Evolutionary conservation across 2,797 vertebrate species (phyloP), one percentile per base, ranked within the genome.

Genomic region (Taeniopygia guttata): DNA sequence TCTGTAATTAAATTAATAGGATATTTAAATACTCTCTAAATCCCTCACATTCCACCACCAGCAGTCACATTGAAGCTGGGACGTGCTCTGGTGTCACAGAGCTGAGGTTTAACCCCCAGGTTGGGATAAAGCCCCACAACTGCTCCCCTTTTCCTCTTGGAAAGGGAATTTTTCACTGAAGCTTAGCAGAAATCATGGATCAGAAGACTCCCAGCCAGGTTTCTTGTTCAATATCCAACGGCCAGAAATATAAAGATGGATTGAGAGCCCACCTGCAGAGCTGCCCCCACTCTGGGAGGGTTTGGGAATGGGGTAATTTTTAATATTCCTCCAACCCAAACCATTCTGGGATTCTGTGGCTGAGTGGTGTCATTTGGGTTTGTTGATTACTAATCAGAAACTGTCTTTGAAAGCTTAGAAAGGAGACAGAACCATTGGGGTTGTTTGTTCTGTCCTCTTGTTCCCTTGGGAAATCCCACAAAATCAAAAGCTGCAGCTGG

Each of bases 301-400:
- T 2, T 20, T 16, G 11, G 40, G 8, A 1, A 22, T 25, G 4
- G 2, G 30, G 5, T 62, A 1, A 8, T 0, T 4, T 70, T 32
- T 13, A 32, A 30, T 2, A 3, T 49, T 9, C 49, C 5, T 27
- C 6, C 8, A 6, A 4, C 36, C 49, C 27, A 48, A 32, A 6
- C 12, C 34, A 4, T 13, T 11, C 58, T 19, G 25, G 3, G 10
- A 9, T 48, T 49, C 43, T 36, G 7, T 18, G 58, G 5, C n/a
- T 78, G 30, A 27, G 16, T 48, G 84, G 32, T 56, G 12, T 62
- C 32, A 6, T 36, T n/a, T 36, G 63, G 26, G 15, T 48, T 83
- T 20, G 56, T 3, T 58, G 23, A 26, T 36, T 7, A 1, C 34
- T 32, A 1, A 26, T 46, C 42, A 38, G 42, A 55, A 38, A 3